Evolutionary conservation across 1,140 invertebrate species (phyloP), one percentile per base, ranked within the genome.

Genomic region (Papilio helenus): DNA sequence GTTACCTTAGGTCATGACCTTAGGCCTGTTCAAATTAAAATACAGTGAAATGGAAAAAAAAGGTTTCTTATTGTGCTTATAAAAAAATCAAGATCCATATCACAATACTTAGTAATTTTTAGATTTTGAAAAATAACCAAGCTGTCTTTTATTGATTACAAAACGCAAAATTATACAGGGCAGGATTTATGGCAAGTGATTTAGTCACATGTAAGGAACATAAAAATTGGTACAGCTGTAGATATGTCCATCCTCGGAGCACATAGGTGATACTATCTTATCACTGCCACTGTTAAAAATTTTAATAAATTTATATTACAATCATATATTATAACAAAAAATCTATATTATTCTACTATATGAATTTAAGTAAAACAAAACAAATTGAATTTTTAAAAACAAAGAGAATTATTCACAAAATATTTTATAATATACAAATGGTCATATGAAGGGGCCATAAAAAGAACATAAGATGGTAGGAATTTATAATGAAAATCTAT

Each of bases 21-120:
- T 29, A 61, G 49, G 49, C 51, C 20, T 76, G 79, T 76, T 46
- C 58, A 76, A 81, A 71, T 80, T 80, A 73, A 76, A 49, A 61
- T 65, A 77, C 29, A 61, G 39, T 65, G 8, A 65, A 65, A 61
- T 29, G 46, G 12, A 76, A 65, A 74, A 79, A 82, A 82, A 29
- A 81, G 78, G 81, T 81, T n/a, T 80, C 55, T 51, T 39, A 82
- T 79, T 82, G 78, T 80, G 68, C 80, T 80, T n/a, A 34, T 79
- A 68, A 68, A 79, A 73, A 79, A 83, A 84, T 74, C 80, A 85
- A 83, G 79, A 85, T 81, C 84, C 82, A 87, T 89, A 86, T 88
- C 85, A 87, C 86, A 89, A 85, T 81, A 84, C 79, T 81, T 79
- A 80, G 79, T 84, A 76, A 72, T 73, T 76, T 81, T 7, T 16